Conservation (phyloP, 2,888 invertebrate genomes). For the Nemotelus pantherinus region DNA sequence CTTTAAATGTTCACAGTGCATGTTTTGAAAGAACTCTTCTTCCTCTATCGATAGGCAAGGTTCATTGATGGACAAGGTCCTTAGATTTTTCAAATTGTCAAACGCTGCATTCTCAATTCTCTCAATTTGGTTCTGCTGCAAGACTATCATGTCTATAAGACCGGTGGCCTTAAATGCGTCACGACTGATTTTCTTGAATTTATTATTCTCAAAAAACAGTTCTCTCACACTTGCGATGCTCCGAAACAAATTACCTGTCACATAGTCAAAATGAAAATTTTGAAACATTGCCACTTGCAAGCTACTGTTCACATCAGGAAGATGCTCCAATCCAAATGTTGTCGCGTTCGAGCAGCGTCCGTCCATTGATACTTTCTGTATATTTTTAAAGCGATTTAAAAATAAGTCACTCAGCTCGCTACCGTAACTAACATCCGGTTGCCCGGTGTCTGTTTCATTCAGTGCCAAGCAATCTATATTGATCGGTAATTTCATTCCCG, state of each 20-base stretch:
- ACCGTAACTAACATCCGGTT: conserved; percentile 14
- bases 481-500: conserved; percentile 25
- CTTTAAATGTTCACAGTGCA: conserved; percentile 10
- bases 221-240: conserved; percentile 11
- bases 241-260: not conserved
- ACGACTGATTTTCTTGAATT: not conserved
- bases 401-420: conserved; percentile 16
- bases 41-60: not conserved
- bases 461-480: conserved; percentile 17
- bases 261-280: conserved; percentile 14
- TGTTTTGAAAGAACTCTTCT: conserved; percentile 13
- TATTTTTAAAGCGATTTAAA: conserved; percentile 37
- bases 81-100: conserved; percentile 9
- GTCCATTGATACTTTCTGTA: conserved; percentile 33
- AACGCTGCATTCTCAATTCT: conserved; percentile 8
- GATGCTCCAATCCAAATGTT: conserved; percentile 28
- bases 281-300: not conserved
- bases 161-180: not conserved
- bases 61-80: conserved; percentile 1
- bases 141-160: not conserved
- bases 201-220: conserved; percentile 29
- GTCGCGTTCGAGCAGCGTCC: conserved; percentile 26
- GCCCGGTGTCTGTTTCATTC: conserved; percentile 21
- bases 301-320: conserved; percentile 17
- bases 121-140: not conserved